These are phyloP conservation scores for Threskiornis aethiopicus DNA, from an alignment of 2,797 vertebrate genomes.

Conservation along the genomic window DNA sequence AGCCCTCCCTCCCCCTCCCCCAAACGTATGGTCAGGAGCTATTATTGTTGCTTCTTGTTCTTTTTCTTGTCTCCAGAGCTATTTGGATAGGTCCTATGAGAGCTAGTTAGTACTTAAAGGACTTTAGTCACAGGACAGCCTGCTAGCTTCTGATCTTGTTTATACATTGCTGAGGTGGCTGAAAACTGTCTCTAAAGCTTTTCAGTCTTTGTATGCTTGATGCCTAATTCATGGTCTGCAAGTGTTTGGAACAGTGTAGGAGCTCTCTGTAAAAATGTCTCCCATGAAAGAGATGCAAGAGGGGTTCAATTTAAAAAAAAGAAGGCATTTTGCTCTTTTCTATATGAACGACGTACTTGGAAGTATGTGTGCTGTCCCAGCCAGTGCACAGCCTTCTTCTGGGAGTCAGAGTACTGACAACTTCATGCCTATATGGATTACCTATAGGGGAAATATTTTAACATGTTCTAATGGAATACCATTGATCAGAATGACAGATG, in stretches of 20 bases:
- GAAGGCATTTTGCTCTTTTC: background rate
- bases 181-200: background rate
- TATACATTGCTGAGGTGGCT: background rate
- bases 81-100: background rate
- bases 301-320: background rate
- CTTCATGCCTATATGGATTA: slow-evolving; percentile 78
- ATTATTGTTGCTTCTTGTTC: background rate
- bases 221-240: background rate
- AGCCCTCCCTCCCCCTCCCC: background rate
- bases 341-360: slow-evolving; percentile 71
- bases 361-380: slow-evolving; percentile 68
- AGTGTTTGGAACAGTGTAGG: background rate
- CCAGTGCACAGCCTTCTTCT: slow-evolving; percentile 20
- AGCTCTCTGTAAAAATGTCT: background rate
- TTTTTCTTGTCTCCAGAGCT: background rate
- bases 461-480: background rate
- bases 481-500: background rate
- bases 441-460: slow-evolving; percentile 66
- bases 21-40: background rate
- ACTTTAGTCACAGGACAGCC: background rate
- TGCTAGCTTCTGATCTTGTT: background rate
- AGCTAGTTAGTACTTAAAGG: background rate
- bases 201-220: background rate
- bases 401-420: slow-evolving; percentile 65
- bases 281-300: background rate